Conservation (phyloP, 2,888 invertebrate species). For the Anorthoa munda region DNA sequence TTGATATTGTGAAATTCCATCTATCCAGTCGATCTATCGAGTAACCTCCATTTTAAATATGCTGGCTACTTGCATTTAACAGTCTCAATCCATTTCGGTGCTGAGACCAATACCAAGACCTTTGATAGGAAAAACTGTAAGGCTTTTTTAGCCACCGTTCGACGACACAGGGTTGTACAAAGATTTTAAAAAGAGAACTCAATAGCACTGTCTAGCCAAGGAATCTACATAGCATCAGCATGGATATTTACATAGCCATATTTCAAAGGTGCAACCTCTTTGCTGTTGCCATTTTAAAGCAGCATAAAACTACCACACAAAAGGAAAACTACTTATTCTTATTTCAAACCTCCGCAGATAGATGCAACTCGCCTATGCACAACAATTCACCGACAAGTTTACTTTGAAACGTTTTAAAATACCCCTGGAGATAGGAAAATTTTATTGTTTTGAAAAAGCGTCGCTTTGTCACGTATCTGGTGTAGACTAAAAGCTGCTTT, state of each 20-base stretch:
- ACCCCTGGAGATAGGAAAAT: background rate
- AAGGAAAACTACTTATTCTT: background rate
- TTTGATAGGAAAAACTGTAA: background rate
- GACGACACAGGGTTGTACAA: background rate
- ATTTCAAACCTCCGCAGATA: background rate
- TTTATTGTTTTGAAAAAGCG: background rate
- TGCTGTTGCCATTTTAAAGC: background rate
- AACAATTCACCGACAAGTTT: background rate
- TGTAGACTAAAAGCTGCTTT: too few relatives aligned
- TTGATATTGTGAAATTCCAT: too few relatives aligned
- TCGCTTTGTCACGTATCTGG: too few relatives aligned
- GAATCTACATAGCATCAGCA: background rate
- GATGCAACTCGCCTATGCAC: background rate
- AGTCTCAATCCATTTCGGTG: background rate
- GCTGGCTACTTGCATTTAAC: too few relatives aligned
- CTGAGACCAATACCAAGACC: background rate
- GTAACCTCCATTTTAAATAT: too few relatives aligned
- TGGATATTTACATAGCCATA: background rate
- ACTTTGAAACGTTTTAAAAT: background rate
- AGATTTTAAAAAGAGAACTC: background rate
- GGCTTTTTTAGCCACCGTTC: background rate
- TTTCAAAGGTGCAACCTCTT: background rate
- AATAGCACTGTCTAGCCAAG: constrained; percentile 9
- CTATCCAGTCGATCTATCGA: too few relatives aligned
- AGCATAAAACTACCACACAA: constrained; percentile 9